Conservation (phyloP, 1,140 invertebrate species). For the Philotrypesis tridentata region DNA sequence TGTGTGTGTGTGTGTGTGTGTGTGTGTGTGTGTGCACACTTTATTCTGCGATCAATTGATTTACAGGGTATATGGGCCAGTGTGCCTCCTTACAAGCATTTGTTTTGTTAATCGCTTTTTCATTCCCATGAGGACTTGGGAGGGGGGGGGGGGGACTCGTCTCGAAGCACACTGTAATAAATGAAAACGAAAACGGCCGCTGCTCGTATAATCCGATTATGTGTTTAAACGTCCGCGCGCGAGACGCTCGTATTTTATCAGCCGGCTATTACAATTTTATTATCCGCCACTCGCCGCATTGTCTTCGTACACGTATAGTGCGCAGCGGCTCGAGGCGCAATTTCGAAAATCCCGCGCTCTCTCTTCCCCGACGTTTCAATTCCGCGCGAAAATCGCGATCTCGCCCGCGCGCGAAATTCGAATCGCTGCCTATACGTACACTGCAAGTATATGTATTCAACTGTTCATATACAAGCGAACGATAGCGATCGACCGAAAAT, state of each 20-base stretch:
- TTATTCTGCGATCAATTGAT: neutral
- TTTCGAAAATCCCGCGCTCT: neutral
- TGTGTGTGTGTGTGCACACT: neutral
- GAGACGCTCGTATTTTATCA: neutral
- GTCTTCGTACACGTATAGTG: neutral
- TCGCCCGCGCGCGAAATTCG: too few relatives aligned
- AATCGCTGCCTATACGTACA: too few relatives aligned
- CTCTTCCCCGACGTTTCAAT: neutral
- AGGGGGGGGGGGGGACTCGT: too few relatives aligned
- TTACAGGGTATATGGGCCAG: neutral
- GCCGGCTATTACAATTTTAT: neutral
- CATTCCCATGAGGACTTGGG: neutral
- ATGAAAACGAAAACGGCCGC: neutral
- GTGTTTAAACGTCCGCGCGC: too few relatives aligned
- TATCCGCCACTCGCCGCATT: neutral
- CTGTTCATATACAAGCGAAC: too few relatives aligned
- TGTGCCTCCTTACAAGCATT: too few relatives aligned
- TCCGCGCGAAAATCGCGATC: neutral
- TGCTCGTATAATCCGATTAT: neutral
- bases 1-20: neutral
- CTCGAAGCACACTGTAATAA: neutral
- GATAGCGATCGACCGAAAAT: too few relatives aligned
- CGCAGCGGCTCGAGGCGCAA: too few relatives aligned
- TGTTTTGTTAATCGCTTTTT: neutral
- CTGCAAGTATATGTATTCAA: too few relatives aligned